A percentile compares a stretch with the other conserved stretches of the same genome.
Evolutionary conservation across 2,113 vertebrate genomes (phyloP).

Genomic region (Thalassoma bifasciatum): DNA sequence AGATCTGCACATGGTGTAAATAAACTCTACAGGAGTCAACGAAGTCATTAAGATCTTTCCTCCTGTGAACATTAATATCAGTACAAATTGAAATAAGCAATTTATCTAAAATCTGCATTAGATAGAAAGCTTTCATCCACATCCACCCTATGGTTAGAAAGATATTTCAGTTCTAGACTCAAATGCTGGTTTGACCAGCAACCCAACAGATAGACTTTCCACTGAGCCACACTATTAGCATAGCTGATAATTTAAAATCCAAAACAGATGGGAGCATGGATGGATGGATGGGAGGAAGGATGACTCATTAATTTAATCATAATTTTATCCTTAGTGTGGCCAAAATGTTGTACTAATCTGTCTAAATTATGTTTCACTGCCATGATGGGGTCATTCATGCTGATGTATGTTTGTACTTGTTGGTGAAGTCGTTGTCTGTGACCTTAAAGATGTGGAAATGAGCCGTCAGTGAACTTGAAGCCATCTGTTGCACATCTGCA

Average conservation of each 20-base stretch:
- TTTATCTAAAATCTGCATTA: no score
- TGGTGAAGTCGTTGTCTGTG: constrained; percentile 51
- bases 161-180: neutral
- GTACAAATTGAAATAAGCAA: no score
- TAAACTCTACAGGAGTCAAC: no score
- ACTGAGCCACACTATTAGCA: neutral
- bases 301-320: constrained; percentile 38
- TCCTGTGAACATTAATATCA: no score
- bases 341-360: constrained; percentile 49
- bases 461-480: constrained; percentile 67
- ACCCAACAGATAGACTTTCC: neutral
- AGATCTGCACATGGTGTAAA: no score
- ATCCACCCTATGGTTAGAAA: neutral
- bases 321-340: constrained; percentile 16
- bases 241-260: neutral
- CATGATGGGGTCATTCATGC: constrained; percentile 28
- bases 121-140: no score
- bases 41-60: no score
- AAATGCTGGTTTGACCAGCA: neutral
- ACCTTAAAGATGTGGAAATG: constrained; percentile 75
- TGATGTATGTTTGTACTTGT: constrained; percentile 61
- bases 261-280: constrained; percentile 25
- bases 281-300: constrained; percentile 22
- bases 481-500: constrained; percentile 80
- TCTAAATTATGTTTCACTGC: constrained; percentile 43